Base-by-base conservation (phyloP, 2,113 vertebrate genomes). In the Poicephalus gulielmi region DNA sequence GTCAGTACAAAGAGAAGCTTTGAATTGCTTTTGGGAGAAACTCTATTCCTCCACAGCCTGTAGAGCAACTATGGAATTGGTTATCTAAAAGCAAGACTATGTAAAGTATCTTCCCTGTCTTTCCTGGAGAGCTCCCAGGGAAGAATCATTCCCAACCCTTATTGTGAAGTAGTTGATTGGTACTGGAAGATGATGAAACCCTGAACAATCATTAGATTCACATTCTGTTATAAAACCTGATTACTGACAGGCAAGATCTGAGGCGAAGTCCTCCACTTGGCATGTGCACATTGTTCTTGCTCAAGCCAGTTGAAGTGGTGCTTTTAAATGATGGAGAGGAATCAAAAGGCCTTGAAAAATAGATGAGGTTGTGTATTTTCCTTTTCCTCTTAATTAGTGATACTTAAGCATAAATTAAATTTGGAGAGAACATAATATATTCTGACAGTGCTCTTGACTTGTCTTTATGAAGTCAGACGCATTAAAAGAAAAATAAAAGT, bases 381-480 rank as follows among this genome's bases (percentile, higher is more conserved):
- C 92, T 96, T 94, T 86, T 62, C 28, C 17, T 94, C 75, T 94
- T 96, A 94, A 97, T 96, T 92, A 73, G 76, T 95, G 43, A 71
- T 96, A 93, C 35, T 96, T 78, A 74, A 95, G 84, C 64, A 19
- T 94, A 97, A 97, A 95, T 95, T 95, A 92, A 92, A 98, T 97
- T 92, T 90, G 68, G 60, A 96, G 67, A 91, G 95, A 96, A 88
- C 62, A 91, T 83, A 94, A 87, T 95, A 69, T 95, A 92, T 96
- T 94, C 86, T 91, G 83, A 78, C 85, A 97, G 75, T 94, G 60
- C 77, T 95, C 90, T 95, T 92, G 91, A 71, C 94, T 97, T 97
- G 94, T 94, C 97, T 95, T 97, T 96, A 97, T 92, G 57, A 96
- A 98, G 86, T 96, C 92, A 96, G 86, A 97, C 84, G 91, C 20